A percentile compares a stretch with the other conserved stretches of the same genome.
Conservation (phyloP, 2,797 vertebrate genomes). For the Acanthurus tractus region DNA sequence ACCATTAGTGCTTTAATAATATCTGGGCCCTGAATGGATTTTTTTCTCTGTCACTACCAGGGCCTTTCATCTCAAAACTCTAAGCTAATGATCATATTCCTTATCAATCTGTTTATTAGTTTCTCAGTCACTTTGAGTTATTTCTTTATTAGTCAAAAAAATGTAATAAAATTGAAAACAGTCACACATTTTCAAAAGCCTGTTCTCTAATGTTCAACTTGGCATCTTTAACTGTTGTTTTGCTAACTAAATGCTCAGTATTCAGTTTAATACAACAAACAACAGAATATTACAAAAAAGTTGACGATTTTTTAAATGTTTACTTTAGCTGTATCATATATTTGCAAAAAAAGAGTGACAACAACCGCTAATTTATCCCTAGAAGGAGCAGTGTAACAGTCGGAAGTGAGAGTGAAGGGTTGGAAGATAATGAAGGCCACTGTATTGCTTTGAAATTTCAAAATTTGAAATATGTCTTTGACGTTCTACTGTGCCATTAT, state of each 20-base stretch:
- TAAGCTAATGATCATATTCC: background rate
- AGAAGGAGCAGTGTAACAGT: background rate
- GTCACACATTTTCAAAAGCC: background rate
- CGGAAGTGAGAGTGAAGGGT: constrained; percentile 16
- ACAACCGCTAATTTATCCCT: background rate
- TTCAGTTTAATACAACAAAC: background rate
- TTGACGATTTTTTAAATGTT: background rate
- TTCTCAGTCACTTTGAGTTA: background rate
- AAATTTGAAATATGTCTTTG: constrained; percentile 7
- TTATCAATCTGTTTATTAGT: background rate
- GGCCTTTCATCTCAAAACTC: constrained; percentile 2
- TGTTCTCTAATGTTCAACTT: background rate
- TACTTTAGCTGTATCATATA: no score
- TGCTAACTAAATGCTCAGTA: no score
- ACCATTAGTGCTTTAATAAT: constrained; percentile 47
- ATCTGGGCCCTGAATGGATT: constrained; percentile 22
- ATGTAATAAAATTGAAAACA: background rate
- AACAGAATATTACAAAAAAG: background rate
- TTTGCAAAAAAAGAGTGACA: background rate
- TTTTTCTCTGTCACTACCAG: constrained; percentile 22
- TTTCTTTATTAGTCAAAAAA: background rate
- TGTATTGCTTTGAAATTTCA: constrained; percentile 3
- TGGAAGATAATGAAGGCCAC: constrained; percentile 12
- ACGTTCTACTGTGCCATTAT: background rate
- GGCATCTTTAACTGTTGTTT: background rate